A percentile compares a stretch with the other conserved stretches of the same genome.
These are phyloP conservation scores for Portunus trituberculatus DNA, from an alignment of 1,140 invertebrate species.

Conservation along the genomic window DNA sequence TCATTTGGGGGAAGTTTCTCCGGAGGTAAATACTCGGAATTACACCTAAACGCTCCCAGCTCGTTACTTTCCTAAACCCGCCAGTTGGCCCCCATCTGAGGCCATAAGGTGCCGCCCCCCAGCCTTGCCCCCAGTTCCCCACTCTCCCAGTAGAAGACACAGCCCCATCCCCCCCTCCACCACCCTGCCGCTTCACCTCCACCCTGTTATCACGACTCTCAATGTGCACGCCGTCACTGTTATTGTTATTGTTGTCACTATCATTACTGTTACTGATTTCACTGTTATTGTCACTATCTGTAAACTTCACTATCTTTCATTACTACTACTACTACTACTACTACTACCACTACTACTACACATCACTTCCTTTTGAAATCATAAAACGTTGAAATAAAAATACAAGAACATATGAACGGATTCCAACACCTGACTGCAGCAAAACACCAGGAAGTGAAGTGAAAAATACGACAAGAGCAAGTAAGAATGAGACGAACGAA, in stretches of 20 bases:
- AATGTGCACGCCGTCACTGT: not conserved
- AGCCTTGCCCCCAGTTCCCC: not conserved
- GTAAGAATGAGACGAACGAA: too few species aligned
- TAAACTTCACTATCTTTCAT: slow-evolving; percentile 14
- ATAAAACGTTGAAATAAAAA: too few species aligned
- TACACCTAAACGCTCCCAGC: not conserved
- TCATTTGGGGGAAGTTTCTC: slow-evolving; percentile 20
- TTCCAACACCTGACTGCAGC: too few species aligned
- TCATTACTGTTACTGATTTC: not conserved
- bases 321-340: slow-evolving; percentile 32
- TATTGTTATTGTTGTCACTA: not conserved
- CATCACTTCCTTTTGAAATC: not conserved
- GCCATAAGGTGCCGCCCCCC: slow-evolving; percentile 1
- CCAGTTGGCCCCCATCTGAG: not conserved
- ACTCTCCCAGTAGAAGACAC: too few species aligned
- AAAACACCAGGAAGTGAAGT: too few species aligned
- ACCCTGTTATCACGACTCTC: not conserved
- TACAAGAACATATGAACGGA: too few species aligned
- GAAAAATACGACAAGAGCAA: too few species aligned
- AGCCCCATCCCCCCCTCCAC: not conserved
- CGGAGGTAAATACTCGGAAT: slow-evolving; percentile 12
- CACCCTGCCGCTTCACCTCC: not conserved
- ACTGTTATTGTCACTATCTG: not conserved
- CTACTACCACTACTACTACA: not conserved
- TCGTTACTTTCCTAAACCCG: not conserved